phyloP scores from a whole-genome alignment of 2,888 invertebrate genomes.

The Kryphioiulus occultus region DNA sequence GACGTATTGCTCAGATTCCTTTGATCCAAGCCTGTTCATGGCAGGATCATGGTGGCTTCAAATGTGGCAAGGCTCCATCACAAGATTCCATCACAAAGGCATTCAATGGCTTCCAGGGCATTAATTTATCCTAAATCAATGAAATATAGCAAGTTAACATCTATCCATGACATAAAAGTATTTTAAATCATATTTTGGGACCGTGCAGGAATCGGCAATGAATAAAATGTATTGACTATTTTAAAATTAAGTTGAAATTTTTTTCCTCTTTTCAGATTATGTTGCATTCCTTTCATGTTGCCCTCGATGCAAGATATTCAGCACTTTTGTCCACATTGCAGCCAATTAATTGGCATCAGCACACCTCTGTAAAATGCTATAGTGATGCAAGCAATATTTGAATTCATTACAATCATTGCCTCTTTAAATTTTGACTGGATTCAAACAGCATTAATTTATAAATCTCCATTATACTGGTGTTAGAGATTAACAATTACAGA shows the following conservation, averaged over 20 bases:
- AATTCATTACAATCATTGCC: too few relatives aligned
- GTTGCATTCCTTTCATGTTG: not conserved
- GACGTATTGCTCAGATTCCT: not conserved
- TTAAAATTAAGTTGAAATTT: too few relatives aligned
- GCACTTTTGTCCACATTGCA: constrained; percentile 39
- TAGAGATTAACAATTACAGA: too few relatives aligned
- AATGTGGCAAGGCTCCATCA: too few relatives aligned
- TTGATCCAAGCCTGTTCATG: not conserved
- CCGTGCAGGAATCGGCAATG: too few relatives aligned
- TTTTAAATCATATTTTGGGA: too few relatives aligned
- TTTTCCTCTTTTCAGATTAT: constrained; percentile 18
- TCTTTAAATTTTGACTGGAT: too few relatives aligned
- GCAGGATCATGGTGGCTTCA: not conserved
- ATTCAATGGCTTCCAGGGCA: not conserved
- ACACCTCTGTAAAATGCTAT: not conserved
- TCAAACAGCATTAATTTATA: too few relatives aligned
- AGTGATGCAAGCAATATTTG: too few relatives aligned
- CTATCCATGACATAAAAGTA: too few relatives aligned
- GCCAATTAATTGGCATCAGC: not conserved
- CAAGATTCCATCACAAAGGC: too few relatives aligned
- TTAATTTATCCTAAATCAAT: not conserved
- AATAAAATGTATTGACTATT: not conserved
- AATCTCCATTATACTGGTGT: too few relatives aligned
- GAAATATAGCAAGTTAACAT: not conserved
- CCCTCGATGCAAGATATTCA: constrained; percentile 41